phyloP scores from a whole-genome alignment of 2,888 invertebrate species.

The Portevinia maculata region DNA sequence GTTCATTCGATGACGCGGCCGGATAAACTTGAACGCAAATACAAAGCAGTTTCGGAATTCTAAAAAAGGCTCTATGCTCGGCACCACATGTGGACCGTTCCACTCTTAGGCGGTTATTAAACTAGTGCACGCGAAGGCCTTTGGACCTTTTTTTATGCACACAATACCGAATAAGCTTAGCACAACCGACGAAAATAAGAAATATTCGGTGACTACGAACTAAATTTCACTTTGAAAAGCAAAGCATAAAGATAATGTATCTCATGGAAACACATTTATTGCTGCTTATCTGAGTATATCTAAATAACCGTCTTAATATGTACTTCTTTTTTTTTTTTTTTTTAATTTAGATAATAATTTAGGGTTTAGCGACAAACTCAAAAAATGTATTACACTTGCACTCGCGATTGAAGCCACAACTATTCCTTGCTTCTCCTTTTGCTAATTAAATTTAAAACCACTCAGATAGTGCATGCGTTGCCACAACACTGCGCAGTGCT shows the following conservation, averaged over 20 bases:
- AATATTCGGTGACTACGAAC: background rate
- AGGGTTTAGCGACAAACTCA: slow-evolving; percentile 1
- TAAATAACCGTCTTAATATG: slow-evolving; percentile 5
- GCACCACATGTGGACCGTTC: slow-evolving; percentile 3
- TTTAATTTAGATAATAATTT: slow-evolving; percentile 24
- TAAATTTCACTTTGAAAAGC: background rate
- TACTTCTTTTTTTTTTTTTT: background rate
- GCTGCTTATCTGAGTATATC: slow-evolving; percentile 29
- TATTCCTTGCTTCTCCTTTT: slow-evolving; percentile 30
- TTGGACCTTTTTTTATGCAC: background rate
- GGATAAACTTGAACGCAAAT: slow-evolving; percentile 48
- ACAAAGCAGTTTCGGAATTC: slow-evolving; percentile 37
- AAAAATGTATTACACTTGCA: slow-evolving; percentile 27
- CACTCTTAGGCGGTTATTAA: slow-evolving; percentile 30
- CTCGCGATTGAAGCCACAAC: slow-evolving; percentile 58
- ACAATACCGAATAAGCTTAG: background rate
- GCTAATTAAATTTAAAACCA: slow-evolving; percentile 62
- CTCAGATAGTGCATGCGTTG: slow-evolving; percentile 27
- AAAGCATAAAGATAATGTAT: slow-evolving; percentile 9
- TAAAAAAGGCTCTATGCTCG: slow-evolving; percentile 16
- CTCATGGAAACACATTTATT: slow-evolving; percentile 13
- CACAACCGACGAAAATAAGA: background rate
- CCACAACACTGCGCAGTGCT: slow-evolving; percentile 60
- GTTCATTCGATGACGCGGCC: slow-evolving; percentile 27
- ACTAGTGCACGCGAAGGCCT: background rate